Evolutionary conservation across 2,888 invertebrate genomes (phyloP).

Genomic region (Fragum whitleyi): DNA sequence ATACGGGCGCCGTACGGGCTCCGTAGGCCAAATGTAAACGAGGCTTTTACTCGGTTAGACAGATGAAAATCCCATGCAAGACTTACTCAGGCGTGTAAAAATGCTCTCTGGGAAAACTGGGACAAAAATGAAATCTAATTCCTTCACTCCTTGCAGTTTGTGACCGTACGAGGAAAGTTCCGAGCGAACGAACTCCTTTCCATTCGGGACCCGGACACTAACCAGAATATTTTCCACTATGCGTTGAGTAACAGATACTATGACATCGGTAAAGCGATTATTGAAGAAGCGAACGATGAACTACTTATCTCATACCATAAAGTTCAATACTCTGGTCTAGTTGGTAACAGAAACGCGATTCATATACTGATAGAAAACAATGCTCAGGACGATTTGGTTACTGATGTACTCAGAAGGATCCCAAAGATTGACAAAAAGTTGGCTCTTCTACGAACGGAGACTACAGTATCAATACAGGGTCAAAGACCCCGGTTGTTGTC

Average conservation of each 20-base stretch:
- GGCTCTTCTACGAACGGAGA: conserved; percentile 58
- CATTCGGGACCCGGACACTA: conserved; percentile 21
- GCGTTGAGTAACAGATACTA: conserved; percentile 38
- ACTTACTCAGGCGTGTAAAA: no score
- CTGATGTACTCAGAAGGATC: conserved; percentile 39
- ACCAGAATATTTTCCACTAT: conserved; percentile 52
- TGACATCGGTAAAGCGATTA: conserved; percentile 39
- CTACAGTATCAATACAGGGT: conserved; percentile 77
- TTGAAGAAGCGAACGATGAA: conserved; percentile 27
- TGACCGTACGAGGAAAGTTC: not conserved
- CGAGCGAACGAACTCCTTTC: not conserved
- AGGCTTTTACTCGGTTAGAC: no score
- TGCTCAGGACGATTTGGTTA: conserved; percentile 63
- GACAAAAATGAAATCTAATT: no score
- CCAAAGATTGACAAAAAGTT: not conserved
- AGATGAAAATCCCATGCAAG: no score
- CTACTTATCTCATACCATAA: conserved; percentile 63
- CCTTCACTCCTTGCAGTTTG: not conserved
- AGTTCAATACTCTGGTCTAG: conserved; percentile 33
- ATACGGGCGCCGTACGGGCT: no score
- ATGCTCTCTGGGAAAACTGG: no score
- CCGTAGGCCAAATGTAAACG: no score
- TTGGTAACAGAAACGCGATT: conserved; percentile 72
- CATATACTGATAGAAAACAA: conserved; percentile 76
- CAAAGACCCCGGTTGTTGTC: conserved; percentile 79